Evolutionary conservation across 2,113 vertebrate genomes (phyloP).

Genomic region (Corythornis madagascariensis): DNA sequence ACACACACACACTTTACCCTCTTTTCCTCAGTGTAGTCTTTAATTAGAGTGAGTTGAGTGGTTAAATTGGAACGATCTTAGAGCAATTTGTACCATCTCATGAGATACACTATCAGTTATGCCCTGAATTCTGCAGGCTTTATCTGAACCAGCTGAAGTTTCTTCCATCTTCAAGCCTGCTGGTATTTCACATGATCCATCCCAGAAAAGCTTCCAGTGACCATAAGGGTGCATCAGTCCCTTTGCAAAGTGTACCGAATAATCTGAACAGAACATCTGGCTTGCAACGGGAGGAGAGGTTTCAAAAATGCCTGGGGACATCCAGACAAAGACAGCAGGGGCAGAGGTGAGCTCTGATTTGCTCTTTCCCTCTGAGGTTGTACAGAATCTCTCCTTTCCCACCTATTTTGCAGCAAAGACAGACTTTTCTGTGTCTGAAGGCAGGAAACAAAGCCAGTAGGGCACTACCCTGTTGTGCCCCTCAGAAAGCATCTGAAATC

Average conservation of each 20-base stretch:
- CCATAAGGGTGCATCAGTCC: neutral
- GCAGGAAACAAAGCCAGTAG: neutral
- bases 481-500: neutral
- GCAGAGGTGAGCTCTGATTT: neutral
- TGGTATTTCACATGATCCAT: neutral
- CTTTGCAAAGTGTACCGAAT: neutral
- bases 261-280: neutral
- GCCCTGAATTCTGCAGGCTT: neutral
- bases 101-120: conserved; percentile 35
- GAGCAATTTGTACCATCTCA: conserved; percentile 46
- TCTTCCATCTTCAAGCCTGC: neutral
- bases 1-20: neutral
- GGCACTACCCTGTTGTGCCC: neutral
- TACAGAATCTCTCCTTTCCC: neutral
- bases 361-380: neutral
- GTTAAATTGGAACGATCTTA: conserved; percentile 14
- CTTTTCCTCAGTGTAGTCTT: neutral
- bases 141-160: neutral
- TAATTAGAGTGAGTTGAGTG: conserved; percentile 44
- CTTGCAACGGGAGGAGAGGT: neutral
- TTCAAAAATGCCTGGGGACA: neutral
- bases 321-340: neutral
- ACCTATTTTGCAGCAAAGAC: neutral
- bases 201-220: neutral
- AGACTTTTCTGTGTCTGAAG: neutral